Percentiles rank a stretch among this genome's conserved stretches.
Conservation (phyloP, 2,797 vertebrate species). For the Hafferia zeledoni region DNA sequence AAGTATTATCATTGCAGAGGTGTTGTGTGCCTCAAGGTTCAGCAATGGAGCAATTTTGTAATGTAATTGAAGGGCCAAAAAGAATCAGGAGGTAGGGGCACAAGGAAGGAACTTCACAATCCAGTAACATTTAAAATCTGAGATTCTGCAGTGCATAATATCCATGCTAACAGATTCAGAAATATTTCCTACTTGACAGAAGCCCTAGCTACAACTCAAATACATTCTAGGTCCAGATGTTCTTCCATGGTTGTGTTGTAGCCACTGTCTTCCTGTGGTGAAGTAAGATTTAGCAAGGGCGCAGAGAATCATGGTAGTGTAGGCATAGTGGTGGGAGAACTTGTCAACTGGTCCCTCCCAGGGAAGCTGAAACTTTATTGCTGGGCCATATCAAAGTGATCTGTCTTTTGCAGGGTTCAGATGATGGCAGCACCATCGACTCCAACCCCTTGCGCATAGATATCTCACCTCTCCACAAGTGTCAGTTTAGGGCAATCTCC, state of each 20-base stretch:
- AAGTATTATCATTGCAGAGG: neutral
- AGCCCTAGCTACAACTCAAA: neutral
- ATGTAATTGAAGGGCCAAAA: neutral
- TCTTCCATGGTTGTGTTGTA: neutral
- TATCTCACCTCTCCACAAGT: neutral
- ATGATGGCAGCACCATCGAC: neutral
- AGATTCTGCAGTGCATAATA: neutral
- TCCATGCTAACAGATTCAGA: neutral
- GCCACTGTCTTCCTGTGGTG: neutral
- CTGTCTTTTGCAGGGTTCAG: neutral
- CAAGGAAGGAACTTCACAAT: neutral
- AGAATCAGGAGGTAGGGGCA: neutral
- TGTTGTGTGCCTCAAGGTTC: neutral
- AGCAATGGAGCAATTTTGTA: neutral
- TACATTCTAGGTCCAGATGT: neutral
- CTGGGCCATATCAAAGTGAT: neutral
- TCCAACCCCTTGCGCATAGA: neutral
- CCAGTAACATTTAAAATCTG: neutral
- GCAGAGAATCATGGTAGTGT: neutral
- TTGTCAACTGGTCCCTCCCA: neutral
- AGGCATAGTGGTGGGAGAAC: neutral
- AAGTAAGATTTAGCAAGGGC: neutral
- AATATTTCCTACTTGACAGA: neutral
- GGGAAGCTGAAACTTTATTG: neutral
- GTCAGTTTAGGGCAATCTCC: neutral